These are phyloP conservation scores for Lophius piscatorius DNA, from an alignment of 2,113 vertebrate genomes.

Conservation along the genomic window DNA sequence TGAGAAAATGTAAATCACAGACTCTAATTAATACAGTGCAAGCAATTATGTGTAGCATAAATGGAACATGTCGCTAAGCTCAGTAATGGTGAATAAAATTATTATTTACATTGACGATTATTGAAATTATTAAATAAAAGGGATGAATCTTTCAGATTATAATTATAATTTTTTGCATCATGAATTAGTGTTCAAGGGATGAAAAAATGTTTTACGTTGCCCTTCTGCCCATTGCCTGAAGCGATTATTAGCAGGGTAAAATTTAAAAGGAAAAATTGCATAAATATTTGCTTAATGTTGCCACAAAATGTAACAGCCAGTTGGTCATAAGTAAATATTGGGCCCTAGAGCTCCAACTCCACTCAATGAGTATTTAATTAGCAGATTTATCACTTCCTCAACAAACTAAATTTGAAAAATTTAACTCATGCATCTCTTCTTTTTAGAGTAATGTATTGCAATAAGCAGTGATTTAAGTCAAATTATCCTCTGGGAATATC, in stretches of 20 bases:
- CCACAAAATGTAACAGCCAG: conserved; percentile 13
- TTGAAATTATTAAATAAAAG: no score
- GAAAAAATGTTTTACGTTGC: conserved; percentile 35
- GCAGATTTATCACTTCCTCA: conserved; percentile 15
- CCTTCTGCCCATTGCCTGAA: conserved; percentile 17
- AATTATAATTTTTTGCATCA: conserved; percentile 23
- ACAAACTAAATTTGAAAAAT: conserved; percentile 39
- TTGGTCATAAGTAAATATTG: no score
- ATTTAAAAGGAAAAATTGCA: conserved; percentile 31
- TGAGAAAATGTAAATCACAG: conserved; percentile 59
- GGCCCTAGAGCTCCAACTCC: not conserved
- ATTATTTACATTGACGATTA: no score
- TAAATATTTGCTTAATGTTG: not conserved
- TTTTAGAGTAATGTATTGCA: conserved; percentile 60
- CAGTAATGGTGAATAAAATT: conserved; percentile 56
- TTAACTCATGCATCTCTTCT: conserved; percentile 53
- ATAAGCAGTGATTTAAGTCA: conserved; percentile 65
- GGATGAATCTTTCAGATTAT: conserved; percentile 45
- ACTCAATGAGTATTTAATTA: conserved; percentile 23
- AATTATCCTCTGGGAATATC: conserved; percentile 45
- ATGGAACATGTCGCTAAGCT: conserved; percentile 33
- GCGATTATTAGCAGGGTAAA: conserved; percentile 18
- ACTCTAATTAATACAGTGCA: conserved; percentile 33
- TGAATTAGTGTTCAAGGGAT: conserved; percentile 38
- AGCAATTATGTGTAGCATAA: conserved; percentile 49